Evolutionary conservation across 2,797 vertebrate genomes (phyloP).

Genomic region (Micropoecilia bifurca): DNA sequence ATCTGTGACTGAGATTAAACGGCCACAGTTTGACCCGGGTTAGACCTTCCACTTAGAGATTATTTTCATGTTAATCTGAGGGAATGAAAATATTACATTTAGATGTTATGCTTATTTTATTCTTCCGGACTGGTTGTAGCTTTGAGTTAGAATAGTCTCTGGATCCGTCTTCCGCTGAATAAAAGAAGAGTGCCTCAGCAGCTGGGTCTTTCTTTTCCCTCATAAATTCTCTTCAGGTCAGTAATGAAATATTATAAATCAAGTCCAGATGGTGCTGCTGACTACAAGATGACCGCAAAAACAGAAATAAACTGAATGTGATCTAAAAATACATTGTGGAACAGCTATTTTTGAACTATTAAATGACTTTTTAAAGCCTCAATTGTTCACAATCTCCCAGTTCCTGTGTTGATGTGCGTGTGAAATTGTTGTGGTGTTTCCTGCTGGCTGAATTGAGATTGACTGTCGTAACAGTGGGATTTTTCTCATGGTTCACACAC

Average conservation of each 20-base stretch:
- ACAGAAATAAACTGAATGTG: not conserved
- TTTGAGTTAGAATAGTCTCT: too few species aligned
- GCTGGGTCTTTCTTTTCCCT: slow-evolving; percentile 33
- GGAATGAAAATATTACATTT: not conserved
- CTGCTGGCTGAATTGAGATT: slow-evolving; percentile 9
- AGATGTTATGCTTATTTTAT: not conserved
- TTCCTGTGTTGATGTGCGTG: not conserved
- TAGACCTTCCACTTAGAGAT: not conserved
- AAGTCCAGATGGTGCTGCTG: slow-evolving; percentile 13
- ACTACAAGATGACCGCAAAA: not conserved
- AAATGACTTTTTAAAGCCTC: not conserved
- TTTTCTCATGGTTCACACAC: slow-evolving; percentile 33
- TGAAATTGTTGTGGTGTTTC: not conserved
- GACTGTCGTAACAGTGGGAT: slow-evolving; percentile 3
- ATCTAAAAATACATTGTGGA: not conserved
- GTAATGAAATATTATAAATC: slow-evolving; percentile 1
- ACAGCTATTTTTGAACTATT: not conserved
- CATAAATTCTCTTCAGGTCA: slow-evolving; percentile 23
- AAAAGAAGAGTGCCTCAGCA: slow-evolving; percentile 6
- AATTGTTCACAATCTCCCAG: not conserved
- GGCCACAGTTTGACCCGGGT: not conserved
- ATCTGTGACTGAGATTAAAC: slow-evolving; percentile 1
- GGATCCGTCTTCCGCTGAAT: not conserved
- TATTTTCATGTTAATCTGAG: not conserved
- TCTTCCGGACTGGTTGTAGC: not conserved